phyloP scores from a whole-genome alignment of 1,140 invertebrate species.

The Lanistes nyassanus region DNA sequence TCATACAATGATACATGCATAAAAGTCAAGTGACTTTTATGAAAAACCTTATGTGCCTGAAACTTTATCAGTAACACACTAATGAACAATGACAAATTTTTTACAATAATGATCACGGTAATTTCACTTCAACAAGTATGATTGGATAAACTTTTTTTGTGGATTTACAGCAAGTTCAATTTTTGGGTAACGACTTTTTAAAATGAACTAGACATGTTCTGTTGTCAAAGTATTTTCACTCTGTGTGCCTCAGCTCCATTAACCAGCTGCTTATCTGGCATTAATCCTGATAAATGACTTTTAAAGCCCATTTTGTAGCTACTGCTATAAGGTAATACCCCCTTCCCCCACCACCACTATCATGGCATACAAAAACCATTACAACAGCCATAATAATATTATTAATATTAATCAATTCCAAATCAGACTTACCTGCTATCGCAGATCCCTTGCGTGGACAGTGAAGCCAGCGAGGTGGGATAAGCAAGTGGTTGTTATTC shows the following conservation, averaged over 20 bases:
- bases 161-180: not conserved
- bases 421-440: constrained; percentile 71
- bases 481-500: constrained; percentile 54
- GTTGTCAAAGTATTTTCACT: too few relatives aligned
- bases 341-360: too few relatives aligned
- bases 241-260: too few relatives aligned
- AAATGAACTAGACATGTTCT: too few relatives aligned
- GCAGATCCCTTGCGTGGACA: constrained; percentile 87
- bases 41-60: not conserved
- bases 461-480: constrained; percentile 90
- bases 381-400: too few relatives aligned
- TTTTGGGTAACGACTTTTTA: not conserved
- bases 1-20: constrained; percentile 10
- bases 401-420: not conserved
- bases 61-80: not conserved
- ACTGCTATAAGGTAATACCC: too few relatives aligned
- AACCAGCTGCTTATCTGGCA: too few relatives aligned
- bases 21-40: not conserved
- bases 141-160: not conserved
- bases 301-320: too few relatives aligned
- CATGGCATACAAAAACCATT: too few relatives aligned
- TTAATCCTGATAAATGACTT: too few relatives aligned
- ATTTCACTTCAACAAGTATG: not conserved
- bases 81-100: not conserved
- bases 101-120: not conserved